Base-by-base conservation (phyloP, 2,888 invertebrate species). In the Heteromyza rotundicornis region DNA sequence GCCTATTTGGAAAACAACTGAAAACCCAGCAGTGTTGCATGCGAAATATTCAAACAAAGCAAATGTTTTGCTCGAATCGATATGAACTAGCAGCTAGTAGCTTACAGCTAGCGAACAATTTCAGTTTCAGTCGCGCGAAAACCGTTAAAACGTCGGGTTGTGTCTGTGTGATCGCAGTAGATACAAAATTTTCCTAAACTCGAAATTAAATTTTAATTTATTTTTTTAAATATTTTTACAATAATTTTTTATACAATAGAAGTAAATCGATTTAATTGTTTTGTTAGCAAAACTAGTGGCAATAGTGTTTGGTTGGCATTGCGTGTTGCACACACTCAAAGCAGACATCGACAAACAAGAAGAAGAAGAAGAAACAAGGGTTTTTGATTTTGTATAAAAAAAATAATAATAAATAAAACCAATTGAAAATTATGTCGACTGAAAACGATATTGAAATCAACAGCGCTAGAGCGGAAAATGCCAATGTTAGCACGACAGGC, bases 391-490 rank as follows among this genome's bases (percentile, higher is more conserved):
- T 27, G 10, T 27, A 27, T 27, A 20, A 27, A 44, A 59, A 20
- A 49, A 55, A 49, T 53, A 32, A 35, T 56, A 24, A 14, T 24
- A 12, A 55, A 44, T 40, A 7, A 27, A 27, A 47, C 10, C 23
- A 49, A 36, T 14, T 44, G 14, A 56, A 20, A 55, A 27, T 14
- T 27, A 76, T 75, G 75, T 66, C 75, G 17, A 68, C 67, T 62
- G 72, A 70, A 52, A 60, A 70, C 65, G 72, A 74, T 63, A 64
- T 77, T 60, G 73, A 77, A 65, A 77, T 23, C 16, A 40, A 24
- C 57, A 60, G 14, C 50, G 17, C 19, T 24, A n/a, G 40, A 27
- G 32, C 36, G 44, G 44, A 44, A 2, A 32, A 5, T 12, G 51
- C 20, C 20, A 44, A 52, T 27, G 23, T 16, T 36, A 60, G 72